Conservation (phyloP, 2,888 invertebrate genomes). For the Hirtodrosophila duncani region DNA sequence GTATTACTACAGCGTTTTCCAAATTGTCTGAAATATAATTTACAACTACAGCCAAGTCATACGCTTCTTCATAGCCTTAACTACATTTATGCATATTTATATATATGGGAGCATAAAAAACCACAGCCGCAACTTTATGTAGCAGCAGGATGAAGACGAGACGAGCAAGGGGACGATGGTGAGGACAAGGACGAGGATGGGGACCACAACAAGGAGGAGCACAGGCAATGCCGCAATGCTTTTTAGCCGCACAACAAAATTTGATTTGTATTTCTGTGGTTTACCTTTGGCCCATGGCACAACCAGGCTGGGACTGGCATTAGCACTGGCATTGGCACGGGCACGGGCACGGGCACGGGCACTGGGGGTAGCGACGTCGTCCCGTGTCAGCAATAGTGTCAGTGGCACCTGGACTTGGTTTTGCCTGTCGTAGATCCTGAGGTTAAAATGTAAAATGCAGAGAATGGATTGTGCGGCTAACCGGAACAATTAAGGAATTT, state of each 20-base stretch:
- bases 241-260: constrained; percentile 75
- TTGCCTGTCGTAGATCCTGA: constrained; percentile 63
- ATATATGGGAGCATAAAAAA: too few relatives aligned
- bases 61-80: too few relatives aligned
- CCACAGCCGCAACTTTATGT: constrained; percentile 2
- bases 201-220: neutral
- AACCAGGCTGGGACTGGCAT: neutral
- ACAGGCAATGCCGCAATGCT: constrained; percentile 50
- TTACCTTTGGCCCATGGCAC: constrained; percentile 63
- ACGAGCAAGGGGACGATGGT: neutral
- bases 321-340: too few relatives aligned
- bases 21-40: too few relatives aligned
- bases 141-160: constrained; percentile 19
- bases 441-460: constrained; percentile 74
- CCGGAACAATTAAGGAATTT: constrained; percentile 78
- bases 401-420: constrained; percentile 69
- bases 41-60: too few relatives aligned
- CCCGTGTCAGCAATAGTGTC: constrained; percentile 55
- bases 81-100: too few relatives aligned
- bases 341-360: too few relatives aligned
- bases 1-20: too few relatives aligned
- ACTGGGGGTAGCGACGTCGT: neutral
- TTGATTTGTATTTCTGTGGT: constrained; percentile 77
- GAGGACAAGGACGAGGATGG: neutral
- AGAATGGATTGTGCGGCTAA: constrained; percentile 78